Conservation (phyloP, 1,140 invertebrate species). For the Euura saliciscinereae region DNA sequence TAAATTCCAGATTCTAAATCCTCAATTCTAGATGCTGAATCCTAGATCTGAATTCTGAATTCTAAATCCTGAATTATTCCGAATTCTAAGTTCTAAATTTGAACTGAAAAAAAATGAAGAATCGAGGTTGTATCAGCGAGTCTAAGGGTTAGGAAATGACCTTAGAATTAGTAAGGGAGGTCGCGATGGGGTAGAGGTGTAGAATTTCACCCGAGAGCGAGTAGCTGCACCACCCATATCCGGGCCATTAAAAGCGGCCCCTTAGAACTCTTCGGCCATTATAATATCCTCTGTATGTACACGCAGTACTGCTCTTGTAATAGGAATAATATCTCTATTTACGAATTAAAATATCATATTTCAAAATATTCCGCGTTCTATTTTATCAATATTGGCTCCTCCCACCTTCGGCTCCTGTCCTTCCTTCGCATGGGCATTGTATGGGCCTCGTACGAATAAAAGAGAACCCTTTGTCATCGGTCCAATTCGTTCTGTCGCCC, state of each 20-base stretch:
- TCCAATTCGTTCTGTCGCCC: not conserved
- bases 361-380: conserved; percentile 51
- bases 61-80: too few species aligned
- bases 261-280: conserved; percentile 33
- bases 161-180: conserved; percentile 30
- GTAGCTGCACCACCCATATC: conserved; percentile 43
- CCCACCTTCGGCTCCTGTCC: not conserved
- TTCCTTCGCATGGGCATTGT: not conserved
- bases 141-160: conserved; percentile 36
- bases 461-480: not conserved
- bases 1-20: too few species aligned
- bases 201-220: conserved; percentile 46
- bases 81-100: too few species aligned
- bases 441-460: not conserved
- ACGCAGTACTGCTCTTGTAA: conserved; percentile 11
- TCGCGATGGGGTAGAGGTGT: conserved; percentile 19
- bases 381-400: conserved; percentile 49
- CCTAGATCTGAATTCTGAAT: too few species aligned
- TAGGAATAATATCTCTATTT: conserved; percentile 51
- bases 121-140: conserved; percentile 21
- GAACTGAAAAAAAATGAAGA: too few species aligned
- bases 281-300: conserved; percentile 26
- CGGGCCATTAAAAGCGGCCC: conserved; percentile 53
- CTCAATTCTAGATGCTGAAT: too few species aligned
- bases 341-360: conserved; percentile 54